phyloP scores from a whole-genome alignment of 2,888 invertebrate species.

The Drosophila meridionalis region DNA sequence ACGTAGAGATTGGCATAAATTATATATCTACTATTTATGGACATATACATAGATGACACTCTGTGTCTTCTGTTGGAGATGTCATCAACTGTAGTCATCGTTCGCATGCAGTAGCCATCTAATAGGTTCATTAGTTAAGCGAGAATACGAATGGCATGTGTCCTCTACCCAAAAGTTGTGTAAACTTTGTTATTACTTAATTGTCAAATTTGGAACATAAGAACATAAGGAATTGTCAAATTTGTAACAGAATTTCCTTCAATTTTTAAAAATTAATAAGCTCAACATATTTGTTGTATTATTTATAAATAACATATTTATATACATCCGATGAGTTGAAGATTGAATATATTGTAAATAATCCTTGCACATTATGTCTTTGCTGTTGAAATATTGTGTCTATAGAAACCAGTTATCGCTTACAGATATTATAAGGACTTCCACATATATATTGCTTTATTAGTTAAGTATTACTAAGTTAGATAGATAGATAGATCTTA shows the following conservation, averaged over 20 bases:
- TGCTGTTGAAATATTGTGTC: not conserved
- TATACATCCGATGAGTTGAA: not conserved
- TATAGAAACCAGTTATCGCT: too few species aligned
- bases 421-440: too few species aligned
- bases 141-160: conserved; percentile 13
- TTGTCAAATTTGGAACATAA: not conserved
- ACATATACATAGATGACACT: conserved; percentile 23
- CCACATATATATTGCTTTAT: too few species aligned
- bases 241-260: not conserved
- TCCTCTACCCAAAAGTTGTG: not conserved
- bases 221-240: too few species aligned
- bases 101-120: conserved; percentile 37
- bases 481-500: not conserved
- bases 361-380: not conserved
- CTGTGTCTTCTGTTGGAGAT: conserved; percentile 43
- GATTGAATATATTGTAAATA: not conserved
- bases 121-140: conserved; percentile 53
- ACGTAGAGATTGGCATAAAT: not conserved
- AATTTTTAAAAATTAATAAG: not conserved
- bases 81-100: conserved; percentile 43
- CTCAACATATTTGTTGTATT: too few species aligned
- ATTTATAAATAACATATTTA: not conserved
- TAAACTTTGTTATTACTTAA: not conserved
- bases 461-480: not conserved
- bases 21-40: conserved; percentile 22